A percentile compares a stretch with the other conserved stretches of the same genome.
Conservation (phyloP, 2,797 vertebrate species). For the Anabacerthia variegaticeps region DNA sequence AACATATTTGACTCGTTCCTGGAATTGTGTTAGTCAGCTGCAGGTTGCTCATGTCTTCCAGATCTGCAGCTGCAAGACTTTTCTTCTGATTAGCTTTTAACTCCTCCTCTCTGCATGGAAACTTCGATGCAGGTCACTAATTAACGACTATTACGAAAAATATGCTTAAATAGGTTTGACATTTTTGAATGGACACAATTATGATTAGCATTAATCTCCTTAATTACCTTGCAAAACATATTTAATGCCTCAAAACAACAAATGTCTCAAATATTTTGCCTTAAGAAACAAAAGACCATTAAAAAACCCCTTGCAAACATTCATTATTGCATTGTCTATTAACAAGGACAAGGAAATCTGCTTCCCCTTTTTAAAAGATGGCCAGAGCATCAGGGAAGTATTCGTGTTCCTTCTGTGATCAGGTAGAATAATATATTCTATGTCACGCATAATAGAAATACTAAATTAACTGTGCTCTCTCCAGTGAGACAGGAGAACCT, state of each 20-base stretch:
- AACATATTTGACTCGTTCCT: neutral
- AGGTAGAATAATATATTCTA: neutral
- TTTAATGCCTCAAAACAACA: constrained; percentile 73
- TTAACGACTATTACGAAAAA: constrained; percentile 71
- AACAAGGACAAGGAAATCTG: neutral
- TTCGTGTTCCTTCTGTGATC: neutral
- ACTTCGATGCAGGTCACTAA: constrained; percentile 67
- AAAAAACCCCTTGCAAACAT: neutral
- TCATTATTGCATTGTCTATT: neutral
- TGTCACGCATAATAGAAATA: neutral
- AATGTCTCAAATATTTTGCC: constrained; percentile 70
- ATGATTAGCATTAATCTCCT: constrained; percentile 80
- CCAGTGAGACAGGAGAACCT: neutral
- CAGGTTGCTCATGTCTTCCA: constrained; percentile 28
- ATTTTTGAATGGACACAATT: constrained; percentile 75
- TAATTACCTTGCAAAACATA: constrained; percentile 75
- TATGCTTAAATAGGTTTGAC: constrained; percentile 78
- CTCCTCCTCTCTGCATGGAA: constrained; percentile 60
- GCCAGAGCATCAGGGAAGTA: neutral
- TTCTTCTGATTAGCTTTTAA: constrained; percentile 72
- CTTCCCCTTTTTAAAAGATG: neutral
- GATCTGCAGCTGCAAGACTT: constrained; percentile 72
- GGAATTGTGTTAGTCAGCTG: constrained; percentile 16
- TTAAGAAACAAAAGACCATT: constrained; percentile 55
- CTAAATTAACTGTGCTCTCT: neutral